Base-by-base conservation (phyloP, 2,797 vertebrate genomes). In the Acipenser oxyrinchus region DNA sequence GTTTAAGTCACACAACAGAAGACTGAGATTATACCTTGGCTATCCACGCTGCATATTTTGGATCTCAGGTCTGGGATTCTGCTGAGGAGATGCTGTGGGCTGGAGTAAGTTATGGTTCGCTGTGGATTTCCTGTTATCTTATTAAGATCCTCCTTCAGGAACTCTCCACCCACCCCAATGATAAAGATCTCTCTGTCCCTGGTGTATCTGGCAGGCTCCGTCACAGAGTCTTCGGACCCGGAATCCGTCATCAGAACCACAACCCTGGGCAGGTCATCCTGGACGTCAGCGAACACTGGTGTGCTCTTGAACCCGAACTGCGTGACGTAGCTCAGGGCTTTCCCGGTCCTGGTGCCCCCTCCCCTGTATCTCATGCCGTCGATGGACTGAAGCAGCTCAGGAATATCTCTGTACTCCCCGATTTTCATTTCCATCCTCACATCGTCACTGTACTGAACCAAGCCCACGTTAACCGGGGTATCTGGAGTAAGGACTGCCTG, bases 41-140 rank as follows among this genome's bases (percentile, higher is more conserved):
- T 88, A 48, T 88, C 90, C 63, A 89, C 83, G 4, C 87, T 92
- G 84, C 97, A 99, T 70, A 98, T 93, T 78, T 86, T 96, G 63
- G 89, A 86, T 75, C 87, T 92, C 18, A 99, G 90, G 69, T 93
- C 92, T 0, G 90, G 90, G 49, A 97, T 91, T 74, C 89, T 93
- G 73, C 75, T 77, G 37, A 78, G 79, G 18, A 97, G 81, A 68
- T 86, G 80, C 68, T 90, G 89, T 0, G 89, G 82, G 2, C 82
- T 80, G 0, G 81, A 65, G 68, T 93, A 95, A 66, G 90, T 78
- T 51, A 96, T 69, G 7, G 91, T 88, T 64, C 83, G 87, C 74
- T 93, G 87, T 0, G 88, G 88, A 75, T 88, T 92, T 52, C 91
- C 93, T 0, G 95, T 93, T 72, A 96, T 84, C 1, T 80, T 83